Evolutionary conservation across 1,140 invertebrate genomes (phyloP).

Genomic region (Myzus persicae): DNA sequence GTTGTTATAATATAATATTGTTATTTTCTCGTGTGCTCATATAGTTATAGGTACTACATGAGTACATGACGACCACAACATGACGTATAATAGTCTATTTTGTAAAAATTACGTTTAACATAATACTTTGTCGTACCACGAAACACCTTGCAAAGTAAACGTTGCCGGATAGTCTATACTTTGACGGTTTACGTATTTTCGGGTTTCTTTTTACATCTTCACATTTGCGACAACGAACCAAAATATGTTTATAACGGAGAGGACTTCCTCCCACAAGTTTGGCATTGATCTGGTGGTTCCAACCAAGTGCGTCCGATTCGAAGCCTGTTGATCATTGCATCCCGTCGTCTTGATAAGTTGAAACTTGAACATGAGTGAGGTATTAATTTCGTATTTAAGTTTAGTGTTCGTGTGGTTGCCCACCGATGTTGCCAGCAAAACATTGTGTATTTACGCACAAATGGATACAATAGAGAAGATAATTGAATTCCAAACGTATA

Average conservation of each 20-base stretch:
- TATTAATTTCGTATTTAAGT: not conserved
- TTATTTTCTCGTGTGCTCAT: no score
- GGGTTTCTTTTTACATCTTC: no score
- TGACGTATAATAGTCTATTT: no score
- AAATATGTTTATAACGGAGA: not conserved
- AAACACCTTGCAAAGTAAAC: no score
- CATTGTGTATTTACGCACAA: not conserved
- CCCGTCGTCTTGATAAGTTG: not conserved
- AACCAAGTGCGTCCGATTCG: not conserved
- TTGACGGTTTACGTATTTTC: no score
- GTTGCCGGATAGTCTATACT: no score
- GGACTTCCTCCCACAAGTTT: not conserved
- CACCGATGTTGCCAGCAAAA: not conserved
- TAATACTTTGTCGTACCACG: no score
- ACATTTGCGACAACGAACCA: no score
- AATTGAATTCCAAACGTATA: not conserved
- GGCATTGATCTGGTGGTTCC: not conserved
- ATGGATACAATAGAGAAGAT: not conserved
- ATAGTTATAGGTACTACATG: no score
- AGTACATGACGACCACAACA: no score
- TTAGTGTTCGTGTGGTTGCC: not conserved
- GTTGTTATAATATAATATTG: no score
- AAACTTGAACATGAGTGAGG: not conserved
- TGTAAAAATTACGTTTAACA: no score
- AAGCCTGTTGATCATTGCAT: not conserved